A percentile compares a stretch with the other conserved stretches of the same genome.
Evolutionary conservation across 2,113 vertebrate species (phyloP).

Genomic region (Neotragus moschatus): DNA sequence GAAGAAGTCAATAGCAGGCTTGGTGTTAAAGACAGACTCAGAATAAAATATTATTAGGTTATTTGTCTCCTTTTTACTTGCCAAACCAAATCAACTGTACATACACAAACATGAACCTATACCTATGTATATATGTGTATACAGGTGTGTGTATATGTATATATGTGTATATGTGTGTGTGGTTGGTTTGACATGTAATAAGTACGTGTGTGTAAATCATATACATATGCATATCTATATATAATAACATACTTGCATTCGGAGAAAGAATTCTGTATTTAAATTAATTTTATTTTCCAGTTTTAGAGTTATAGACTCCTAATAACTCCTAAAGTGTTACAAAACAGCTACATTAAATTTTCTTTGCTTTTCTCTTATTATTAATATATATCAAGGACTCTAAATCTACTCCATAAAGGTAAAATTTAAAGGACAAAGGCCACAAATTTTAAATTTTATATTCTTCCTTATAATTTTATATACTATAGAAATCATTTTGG

Average conservation of each 20-base stretch:
- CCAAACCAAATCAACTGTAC: not conserved
- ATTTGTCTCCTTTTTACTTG: not conserved
- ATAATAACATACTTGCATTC: not conserved
- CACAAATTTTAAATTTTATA: not conserved
- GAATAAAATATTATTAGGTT: not conserved
- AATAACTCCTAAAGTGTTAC: not conserved
- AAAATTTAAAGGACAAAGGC: not conserved
- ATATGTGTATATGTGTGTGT: not conserved
- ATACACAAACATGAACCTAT: not conserved
- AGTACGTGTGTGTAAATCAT: not conserved
- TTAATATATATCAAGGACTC: not conserved
- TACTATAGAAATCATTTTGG: not conserved
- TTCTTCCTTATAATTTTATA: not conserved
- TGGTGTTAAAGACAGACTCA: not conserved
- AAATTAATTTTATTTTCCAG: slow-evolving; percentile 14
- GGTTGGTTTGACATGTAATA: not conserved
- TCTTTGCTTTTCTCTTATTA: slow-evolving; percentile 19
- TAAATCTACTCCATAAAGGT: not conserved
- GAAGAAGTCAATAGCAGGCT: not conserved
- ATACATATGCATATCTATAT: not conserved
- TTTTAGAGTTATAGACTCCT: not conserved
- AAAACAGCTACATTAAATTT: not conserved
- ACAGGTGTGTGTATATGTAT: not conserved
- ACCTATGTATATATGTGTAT: no score
- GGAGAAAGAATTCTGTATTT: not conserved